A percentile compares a stretch with the other conserved stretches of the same genome.
phyloP scores from a whole-genome alignment of 2,113 vertebrate species.

The Bufo bufo region DNA sequence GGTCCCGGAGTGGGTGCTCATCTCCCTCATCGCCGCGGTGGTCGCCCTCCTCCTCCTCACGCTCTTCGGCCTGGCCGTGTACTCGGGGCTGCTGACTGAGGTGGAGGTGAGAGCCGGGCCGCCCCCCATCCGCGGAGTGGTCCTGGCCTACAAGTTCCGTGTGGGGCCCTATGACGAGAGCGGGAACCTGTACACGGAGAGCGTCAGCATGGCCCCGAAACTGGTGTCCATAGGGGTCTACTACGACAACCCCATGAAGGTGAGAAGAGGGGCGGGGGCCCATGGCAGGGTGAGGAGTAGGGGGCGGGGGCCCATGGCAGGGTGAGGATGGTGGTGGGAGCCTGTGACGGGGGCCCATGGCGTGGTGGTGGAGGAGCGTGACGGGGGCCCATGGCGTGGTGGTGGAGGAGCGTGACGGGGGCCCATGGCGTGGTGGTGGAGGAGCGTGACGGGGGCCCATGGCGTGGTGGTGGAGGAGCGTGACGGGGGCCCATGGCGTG shows the following conservation, averaged over 20 bases:
- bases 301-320: neutral
- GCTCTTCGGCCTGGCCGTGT: conserved; percentile 73
- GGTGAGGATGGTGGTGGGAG: too few relatives aligned
- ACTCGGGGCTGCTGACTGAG: conserved; percentile 81
- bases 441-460: neutral
- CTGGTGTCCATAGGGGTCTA: conserved; percentile 81
- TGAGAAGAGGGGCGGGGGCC: conserved; percentile 66
- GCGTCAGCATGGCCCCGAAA: conserved; percentile 80
- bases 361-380: neutral
- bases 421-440: too few relatives aligned
- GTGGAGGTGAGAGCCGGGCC: conserved; percentile 83
- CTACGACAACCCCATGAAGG: conserved; percentile 88
- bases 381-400: neutral
- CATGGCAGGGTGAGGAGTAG: neutral
- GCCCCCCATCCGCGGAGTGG: conserved; percentile 81
- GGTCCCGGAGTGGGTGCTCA: conserved; percentile 79
- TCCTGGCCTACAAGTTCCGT: conserved; percentile 87
- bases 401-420: neutral
- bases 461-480: neutral
- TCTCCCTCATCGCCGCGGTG: conserved; percentile 72
- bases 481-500: neutral
- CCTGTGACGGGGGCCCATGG: neutral
- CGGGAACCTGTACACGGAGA: conserved; percentile 80
- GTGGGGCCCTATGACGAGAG: conserved; percentile 80
- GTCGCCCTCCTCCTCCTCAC: conserved; percentile 78